Conservation (phyloP, 2,888 invertebrate genomes). For the Biston stratarius region DNA sequence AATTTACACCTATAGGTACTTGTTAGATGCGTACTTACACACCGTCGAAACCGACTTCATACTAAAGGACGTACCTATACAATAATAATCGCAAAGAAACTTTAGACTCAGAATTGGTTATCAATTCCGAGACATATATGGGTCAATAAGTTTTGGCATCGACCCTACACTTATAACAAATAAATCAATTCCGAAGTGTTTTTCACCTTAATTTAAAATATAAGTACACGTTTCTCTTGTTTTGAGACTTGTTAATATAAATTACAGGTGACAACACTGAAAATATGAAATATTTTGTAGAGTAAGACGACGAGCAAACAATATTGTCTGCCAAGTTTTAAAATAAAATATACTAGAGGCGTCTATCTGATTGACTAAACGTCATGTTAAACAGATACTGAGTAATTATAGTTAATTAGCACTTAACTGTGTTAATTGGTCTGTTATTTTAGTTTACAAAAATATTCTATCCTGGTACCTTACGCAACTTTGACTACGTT, state of each 20-base stretch:
- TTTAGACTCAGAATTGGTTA: no score
- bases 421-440: not conserved
- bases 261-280: no score
- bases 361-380: not conserved
- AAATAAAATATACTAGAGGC: not conserved
- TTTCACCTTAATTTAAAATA: no score
- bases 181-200: not conserved
- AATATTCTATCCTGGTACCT: not conserved
- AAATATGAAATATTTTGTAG: not conserved
- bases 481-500: no score
- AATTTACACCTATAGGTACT: no score
- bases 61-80: no score
- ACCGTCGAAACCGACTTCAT: no score
- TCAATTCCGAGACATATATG: no score
- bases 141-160: not conserved
- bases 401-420: not conserved
- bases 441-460: not conserved
- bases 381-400: not conserved
- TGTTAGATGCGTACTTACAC: no score
- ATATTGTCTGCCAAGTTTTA: slow-evolving; percentile 3
- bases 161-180: not conserved
- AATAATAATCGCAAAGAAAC: no score
- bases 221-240: no score
- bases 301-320: not conserved
- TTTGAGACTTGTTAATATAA: no score